These are phyloP conservation scores for Achatina immaculata DNA, from an alignment of 1,140 invertebrate species.

Conservation along the genomic window DNA sequence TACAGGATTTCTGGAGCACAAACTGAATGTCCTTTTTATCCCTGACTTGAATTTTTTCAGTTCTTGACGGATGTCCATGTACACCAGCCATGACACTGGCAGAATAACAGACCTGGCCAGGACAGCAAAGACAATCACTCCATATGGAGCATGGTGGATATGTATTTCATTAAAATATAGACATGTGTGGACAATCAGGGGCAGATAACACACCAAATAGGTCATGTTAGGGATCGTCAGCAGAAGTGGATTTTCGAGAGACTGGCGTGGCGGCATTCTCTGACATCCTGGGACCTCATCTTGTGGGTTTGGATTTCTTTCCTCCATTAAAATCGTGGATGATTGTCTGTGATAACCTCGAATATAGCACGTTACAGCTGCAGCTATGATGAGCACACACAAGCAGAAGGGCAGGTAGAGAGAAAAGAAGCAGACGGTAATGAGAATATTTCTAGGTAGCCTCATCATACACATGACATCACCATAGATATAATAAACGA, in stretches of 20 bases:
- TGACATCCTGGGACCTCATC: not conserved
- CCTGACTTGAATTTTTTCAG: not conserved
- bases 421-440: not conserved
- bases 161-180: conserved; percentile 8
- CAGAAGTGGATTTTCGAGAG: not conserved
- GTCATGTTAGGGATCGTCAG: not conserved
- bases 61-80: not conserved
- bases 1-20: not conserved
- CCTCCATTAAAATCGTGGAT: not conserved
- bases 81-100: not conserved
- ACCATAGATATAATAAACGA: not conserved
- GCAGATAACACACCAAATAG: not conserved
- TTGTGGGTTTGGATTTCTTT: not conserved
- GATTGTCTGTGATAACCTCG: not conserved
- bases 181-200: not conserved
- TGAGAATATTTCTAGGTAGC: not conserved
- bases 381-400: not conserved
- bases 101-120: conserved; percentile 4
- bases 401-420: conserved; percentile 15
- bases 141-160: not conserved
- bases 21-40: not conserved
- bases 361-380: not conserved
- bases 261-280: no score
- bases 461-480: conserved; percentile 16
- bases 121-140: not conserved